These are phyloP conservation scores for Tetramorium bicarinatum DNA, from an alignment of 2,888 invertebrate genomes.

Conservation along the genomic window DNA sequence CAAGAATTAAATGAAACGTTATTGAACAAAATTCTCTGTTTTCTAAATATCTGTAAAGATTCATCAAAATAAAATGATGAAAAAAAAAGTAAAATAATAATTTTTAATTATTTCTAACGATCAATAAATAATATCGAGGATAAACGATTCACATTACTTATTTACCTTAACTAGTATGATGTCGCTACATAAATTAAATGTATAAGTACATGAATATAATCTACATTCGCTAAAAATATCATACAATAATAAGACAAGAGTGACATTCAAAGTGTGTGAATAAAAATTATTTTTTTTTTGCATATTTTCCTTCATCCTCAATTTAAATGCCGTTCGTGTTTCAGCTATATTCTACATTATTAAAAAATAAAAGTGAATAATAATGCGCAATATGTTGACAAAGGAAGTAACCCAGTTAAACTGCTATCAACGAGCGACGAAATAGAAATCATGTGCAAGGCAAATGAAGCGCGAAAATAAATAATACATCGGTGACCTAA, in stretches of 20 bases:
- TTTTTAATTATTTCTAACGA: constrained; percentile 1
- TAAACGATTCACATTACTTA: neutral
- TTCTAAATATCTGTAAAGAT: constrained; percentile 23
- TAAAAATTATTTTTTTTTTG: neutral
- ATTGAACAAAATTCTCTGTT: neutral
- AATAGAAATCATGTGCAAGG: constrained; percentile 1
- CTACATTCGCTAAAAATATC: neutral
- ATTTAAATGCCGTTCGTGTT: neutral
- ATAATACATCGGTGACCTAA: constrained; percentile 26
- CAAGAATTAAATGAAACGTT: neutral
- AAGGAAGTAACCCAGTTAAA: neutral
- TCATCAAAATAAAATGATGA: neutral
- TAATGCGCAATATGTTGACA: neutral
- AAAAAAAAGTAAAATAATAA: neutral
- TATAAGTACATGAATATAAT: neutral
- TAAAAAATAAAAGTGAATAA: neutral
- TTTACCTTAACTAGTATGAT: neutral
- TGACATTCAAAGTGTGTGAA: neutral
- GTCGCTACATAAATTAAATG: constrained; percentile 2
- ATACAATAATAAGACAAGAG: neutral
- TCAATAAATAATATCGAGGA: neutral
- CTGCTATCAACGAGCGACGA: neutral
- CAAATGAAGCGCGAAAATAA: constrained; percentile 18
- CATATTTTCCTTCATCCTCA: neutral
- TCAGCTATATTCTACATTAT: neutral